phyloP scores from a whole-genome alignment of 2,888 invertebrate genomes.

The Gymnosoma rotundatum region DNA sequence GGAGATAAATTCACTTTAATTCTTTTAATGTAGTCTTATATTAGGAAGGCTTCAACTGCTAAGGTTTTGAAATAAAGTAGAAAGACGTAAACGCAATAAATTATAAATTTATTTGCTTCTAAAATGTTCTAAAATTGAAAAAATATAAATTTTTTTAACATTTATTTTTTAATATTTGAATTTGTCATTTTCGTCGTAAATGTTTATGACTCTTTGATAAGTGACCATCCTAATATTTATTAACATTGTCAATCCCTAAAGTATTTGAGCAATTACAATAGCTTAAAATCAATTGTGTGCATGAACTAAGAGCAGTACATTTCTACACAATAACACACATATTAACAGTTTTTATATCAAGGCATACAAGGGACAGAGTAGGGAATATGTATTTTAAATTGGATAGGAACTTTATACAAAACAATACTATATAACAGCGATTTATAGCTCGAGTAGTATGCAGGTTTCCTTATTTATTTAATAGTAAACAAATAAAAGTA shows the following conservation, averaged over 20 bases:
- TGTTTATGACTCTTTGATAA: background rate
- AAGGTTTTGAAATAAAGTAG: no score
- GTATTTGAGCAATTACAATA: conserved; percentile 53
- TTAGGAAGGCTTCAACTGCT: background rate
- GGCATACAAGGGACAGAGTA: background rate
- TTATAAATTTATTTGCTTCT: no score
- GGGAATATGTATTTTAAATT: background rate
- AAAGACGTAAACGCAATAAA: background rate
- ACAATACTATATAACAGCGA: no score
- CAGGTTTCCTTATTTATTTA: no score
- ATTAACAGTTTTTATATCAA: background rate
- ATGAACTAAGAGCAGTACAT: conserved; percentile 23
- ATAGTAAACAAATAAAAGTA: no score
- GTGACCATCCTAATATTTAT: conserved; percentile 2
- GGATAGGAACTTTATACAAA: no score
- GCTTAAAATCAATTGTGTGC: conserved; percentile 42
- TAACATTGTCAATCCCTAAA: conserved; percentile 27
- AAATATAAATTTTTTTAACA: no score
- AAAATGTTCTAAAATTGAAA: no score
- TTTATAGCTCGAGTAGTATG: no score
- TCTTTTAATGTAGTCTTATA: background rate
- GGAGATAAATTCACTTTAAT: conserved; percentile 21
- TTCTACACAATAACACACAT: conserved; percentile 10
- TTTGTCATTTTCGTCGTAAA: no score
- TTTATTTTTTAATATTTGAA: no score